phyloP scores from a whole-genome alignment of 2,888 invertebrate genomes.

The Gastracanthus pulcherrimus region DNA sequence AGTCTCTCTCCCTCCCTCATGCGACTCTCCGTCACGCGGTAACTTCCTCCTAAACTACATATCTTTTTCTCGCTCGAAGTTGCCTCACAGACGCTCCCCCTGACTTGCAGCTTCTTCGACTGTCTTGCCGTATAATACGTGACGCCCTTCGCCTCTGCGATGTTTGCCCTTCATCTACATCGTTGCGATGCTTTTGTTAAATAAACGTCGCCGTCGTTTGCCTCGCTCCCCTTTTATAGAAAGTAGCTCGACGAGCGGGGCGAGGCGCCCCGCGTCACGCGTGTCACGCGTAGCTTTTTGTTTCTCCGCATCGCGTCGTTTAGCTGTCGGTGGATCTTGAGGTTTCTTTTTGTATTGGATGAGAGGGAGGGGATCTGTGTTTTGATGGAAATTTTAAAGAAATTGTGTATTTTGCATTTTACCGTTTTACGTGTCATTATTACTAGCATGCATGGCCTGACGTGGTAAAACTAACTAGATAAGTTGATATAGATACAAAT shows the following conservation, averaged over 20 bases:
- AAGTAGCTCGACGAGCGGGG: neutral
- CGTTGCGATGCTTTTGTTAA: conserved; percentile 3
- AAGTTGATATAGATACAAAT: no score
- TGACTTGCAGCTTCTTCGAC: neutral
- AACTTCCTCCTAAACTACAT: conserved; percentile 42
- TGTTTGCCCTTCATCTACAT: neutral
- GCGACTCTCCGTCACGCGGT: conserved; percentile 13
- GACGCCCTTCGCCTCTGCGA: neutral
- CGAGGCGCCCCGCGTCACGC: neutral
- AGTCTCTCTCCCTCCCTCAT: neutral
- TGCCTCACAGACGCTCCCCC: neutral
- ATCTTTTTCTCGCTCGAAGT: conserved; percentile 28
- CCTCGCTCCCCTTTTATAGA: neutral
- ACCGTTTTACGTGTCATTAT: no score
- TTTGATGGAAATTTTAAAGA: no score
- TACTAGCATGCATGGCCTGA: no score
- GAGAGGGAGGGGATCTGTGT: no score
- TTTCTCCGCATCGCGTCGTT: no score
- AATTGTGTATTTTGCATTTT: no score
- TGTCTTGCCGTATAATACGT: no score
- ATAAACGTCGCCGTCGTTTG: conserved; percentile 13
- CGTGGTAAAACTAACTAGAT: no score
- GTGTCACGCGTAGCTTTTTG: no score
- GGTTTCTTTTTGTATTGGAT: no score
- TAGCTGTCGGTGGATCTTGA: no score